Evolutionary conservation across 1,140 invertebrate species (phyloP), one percentile per base, ranked within the genome.

Genomic region (Drosophila quadrilineata): DNA sequence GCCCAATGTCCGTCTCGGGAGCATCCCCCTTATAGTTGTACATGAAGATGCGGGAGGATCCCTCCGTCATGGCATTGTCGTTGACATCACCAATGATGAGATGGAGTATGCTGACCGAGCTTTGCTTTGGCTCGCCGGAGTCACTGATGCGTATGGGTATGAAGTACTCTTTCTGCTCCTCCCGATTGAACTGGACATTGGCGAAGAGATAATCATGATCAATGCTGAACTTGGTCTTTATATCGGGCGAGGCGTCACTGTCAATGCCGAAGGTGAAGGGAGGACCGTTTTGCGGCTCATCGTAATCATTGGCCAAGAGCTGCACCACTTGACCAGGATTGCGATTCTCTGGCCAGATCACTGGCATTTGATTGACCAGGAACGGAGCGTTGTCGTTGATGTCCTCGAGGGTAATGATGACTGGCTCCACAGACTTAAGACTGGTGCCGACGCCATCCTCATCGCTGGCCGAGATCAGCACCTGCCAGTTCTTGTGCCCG

Each of bases 311-410:
- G 0, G 97, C 97, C 3, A 91, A 92, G 1, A 97, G 88, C 14
- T 91, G 90, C 0, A 93, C 93, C 26, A 97, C 95, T 16, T 91
- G 91, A 0, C 93, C 94, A 0, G 94, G 92, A 6, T 90, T 86
- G 63, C 94, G 92, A 86, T 96, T 96, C 90, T 97, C 96, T 57
- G 92, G 90, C 95, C 95, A 97, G 16, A 96, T 93, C 0, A 96
- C 94, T 0, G 94, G 94, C 84, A 92, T 93, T 90, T 93, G 92
- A 79, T 95, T 95, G 57, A 95, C 93, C 43, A 98, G 90, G 86
- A 94, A 95, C 0, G 97, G 96, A 0, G 95, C 94, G 90, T 98
- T 98, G 79, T 98, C 96, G 84, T 98, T 98, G 50, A 97, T 96
- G 75, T 98, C 96, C 2, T 92, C 92, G 1, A 98, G 87, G 24